These are phyloP conservation scores for Oreochromis tanganicae DNA, from an alignment of 2,113 vertebrate genomes.

Conservation along the genomic window DNA sequence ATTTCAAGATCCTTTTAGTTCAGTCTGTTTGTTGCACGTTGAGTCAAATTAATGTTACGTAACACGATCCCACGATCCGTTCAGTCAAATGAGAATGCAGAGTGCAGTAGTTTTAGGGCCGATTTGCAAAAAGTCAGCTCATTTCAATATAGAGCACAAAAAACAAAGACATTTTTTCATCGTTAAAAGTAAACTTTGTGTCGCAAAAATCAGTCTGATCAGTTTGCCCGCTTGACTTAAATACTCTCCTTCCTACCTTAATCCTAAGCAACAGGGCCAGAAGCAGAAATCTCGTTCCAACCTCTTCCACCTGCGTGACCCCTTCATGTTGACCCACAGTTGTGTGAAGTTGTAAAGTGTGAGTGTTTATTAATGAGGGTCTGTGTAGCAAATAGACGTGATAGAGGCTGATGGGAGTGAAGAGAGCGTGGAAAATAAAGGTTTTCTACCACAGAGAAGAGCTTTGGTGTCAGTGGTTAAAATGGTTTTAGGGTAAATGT, in stretches of 20 bases:
- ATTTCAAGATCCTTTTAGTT: not conserved
- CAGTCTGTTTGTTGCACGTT: not conserved
- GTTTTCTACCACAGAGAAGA: not conserved
- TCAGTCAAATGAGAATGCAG: not conserved
- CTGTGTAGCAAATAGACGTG: not conserved
- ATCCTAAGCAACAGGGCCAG: not conserved
- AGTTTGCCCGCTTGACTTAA: not conserved
- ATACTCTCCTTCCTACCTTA: not conserved
- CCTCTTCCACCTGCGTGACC: not conserved
- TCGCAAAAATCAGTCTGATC: rapidly evolving
- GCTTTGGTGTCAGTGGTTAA: not conserved
- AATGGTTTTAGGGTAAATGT: not conserved
- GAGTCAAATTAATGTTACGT: not conserved
- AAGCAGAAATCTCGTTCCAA: not conserved
- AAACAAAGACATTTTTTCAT: rapidly evolving
- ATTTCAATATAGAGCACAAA: not conserved
- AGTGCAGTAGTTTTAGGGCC: not conserved
- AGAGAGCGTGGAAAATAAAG: not conserved
- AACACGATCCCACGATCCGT: not conserved
- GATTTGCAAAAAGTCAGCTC: not conserved
- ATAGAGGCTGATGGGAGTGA: not conserved
- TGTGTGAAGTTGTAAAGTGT: not conserved
- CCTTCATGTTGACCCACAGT: not conserved
- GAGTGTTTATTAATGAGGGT: not conserved
- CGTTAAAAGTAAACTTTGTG: not conserved